phyloP scores from a whole-genome alignment of 2,113 vertebrate genomes.

The Chroicocephalus ridibundus region DNA sequence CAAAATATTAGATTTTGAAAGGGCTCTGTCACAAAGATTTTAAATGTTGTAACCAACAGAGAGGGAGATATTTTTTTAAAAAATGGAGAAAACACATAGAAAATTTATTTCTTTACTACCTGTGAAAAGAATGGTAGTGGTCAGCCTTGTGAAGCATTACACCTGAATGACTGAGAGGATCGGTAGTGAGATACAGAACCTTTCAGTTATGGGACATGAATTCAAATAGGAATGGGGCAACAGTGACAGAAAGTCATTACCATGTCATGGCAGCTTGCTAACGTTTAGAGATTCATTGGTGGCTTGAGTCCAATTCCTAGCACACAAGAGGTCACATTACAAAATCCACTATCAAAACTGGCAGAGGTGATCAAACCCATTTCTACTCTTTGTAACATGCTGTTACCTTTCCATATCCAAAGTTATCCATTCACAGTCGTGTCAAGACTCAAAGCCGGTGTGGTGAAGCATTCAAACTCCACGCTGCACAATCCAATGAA shows the following conservation, averaged over 20 bases:
- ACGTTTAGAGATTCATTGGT: constrained; percentile 38
- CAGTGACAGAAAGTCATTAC: constrained; percentile 69
- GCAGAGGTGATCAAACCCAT: neutral
- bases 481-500: neutral
- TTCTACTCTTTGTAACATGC: neutral
- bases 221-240: constrained; percentile 44
- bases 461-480: neutral
- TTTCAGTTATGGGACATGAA: constrained; percentile 49
- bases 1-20: neutral
- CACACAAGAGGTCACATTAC: neutral
- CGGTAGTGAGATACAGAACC: constrained; percentile 41
- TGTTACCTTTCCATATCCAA: neutral
- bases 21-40: neutral
- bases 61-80: neutral
- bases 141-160: neutral
- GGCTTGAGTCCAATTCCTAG: constrained; percentile 9
- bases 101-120: neutral
- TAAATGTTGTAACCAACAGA: neutral
- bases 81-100: neutral
- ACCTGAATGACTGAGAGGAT: neutral
- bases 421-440: neutral
- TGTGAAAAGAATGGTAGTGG: neutral
- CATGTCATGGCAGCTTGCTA: constrained; percentile 22
- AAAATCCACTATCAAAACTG: neutral
- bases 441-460: neutral